phyloP scores from a whole-genome alignment of 2,113 vertebrate genomes.

The Typhlomys cinereus region DNA sequence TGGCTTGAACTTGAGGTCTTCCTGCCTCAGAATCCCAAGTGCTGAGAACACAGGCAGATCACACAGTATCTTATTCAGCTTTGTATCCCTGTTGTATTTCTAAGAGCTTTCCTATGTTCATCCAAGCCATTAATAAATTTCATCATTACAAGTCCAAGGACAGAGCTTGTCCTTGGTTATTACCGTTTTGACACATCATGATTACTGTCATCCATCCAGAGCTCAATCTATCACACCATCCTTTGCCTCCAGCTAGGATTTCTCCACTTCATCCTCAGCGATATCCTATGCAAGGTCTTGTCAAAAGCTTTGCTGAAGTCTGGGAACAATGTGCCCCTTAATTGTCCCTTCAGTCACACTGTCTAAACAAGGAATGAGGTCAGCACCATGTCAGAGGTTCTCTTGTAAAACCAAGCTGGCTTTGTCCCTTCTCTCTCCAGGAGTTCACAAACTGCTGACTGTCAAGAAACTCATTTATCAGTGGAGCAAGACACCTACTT shows the following conservation, averaged over 20 bases:
- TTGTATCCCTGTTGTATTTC: neutral
- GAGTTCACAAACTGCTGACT: neutral
- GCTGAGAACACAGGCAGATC: neutral
- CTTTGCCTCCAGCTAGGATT: constrained; percentile 34
- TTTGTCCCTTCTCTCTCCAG: neutral
- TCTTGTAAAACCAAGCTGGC: neutral
- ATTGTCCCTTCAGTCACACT: constrained; percentile 35
- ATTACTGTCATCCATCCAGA: neutral
- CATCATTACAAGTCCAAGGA: constrained; percentile 38
- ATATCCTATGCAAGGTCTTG: neutral
- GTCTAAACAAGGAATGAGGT: constrained; percentile 18
- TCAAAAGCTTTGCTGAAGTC: neutral
- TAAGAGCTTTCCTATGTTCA: neutral
- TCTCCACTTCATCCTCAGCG: constrained; percentile 13
- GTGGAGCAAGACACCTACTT: neutral
- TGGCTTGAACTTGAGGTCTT: neutral
- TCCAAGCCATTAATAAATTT: constrained; percentile 29
- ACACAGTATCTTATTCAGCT: neutral
- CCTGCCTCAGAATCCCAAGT: neutral
- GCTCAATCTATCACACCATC: neutral
- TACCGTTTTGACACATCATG: neutral
- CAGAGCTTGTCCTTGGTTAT: neutral
- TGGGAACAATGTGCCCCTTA: neutral
- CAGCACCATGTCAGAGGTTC: neutral
- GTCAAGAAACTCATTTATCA: constrained; percentile 19